A percentile compares a stretch with the other conserved stretches of the same genome.
Conservation (phyloP, 1,140 invertebrate genomes). For the Cyclargus thomasi region DNA sequence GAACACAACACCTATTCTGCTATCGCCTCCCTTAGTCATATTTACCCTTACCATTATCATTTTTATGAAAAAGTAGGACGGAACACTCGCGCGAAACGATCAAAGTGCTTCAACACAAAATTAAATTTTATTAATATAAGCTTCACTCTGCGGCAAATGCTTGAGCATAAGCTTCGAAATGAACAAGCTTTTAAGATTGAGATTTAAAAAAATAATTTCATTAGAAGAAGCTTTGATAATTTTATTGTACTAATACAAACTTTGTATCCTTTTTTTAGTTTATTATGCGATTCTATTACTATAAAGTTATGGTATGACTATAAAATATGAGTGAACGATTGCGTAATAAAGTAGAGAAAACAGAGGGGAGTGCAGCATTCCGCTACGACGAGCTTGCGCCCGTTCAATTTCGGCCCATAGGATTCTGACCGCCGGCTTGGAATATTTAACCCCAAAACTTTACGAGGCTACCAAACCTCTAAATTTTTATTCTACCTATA, state of each 20-base stretch:
- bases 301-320: background rate
- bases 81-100: conserved; percentile 11
- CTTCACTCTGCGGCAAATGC: conserved; percentile 1
- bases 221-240: background rate
- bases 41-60: conserved; percentile 3
- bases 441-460: conserved; percentile 1
- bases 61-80: conserved; percentile 12
- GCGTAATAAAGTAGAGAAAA: background rate
- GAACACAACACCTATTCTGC: background rate
- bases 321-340: conserved; percentile 1
- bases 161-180: conserved; percentile 7
- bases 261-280: background rate
- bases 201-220: background rate
- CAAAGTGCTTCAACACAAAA: conserved; percentile 12
- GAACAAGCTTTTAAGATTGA: conserved; percentile 3
- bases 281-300: background rate
- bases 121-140: conserved; percentile 13
- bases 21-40: background rate
- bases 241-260: background rate
- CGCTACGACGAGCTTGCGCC: background rate
- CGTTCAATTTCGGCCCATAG: background rate
- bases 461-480: background rate
- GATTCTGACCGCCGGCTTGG: background rate
- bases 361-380: background rate
- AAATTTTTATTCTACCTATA: too few relatives aligned